Conservation (phyloP, 2,113 vertebrate genomes). For the Alces alces region DNA sequence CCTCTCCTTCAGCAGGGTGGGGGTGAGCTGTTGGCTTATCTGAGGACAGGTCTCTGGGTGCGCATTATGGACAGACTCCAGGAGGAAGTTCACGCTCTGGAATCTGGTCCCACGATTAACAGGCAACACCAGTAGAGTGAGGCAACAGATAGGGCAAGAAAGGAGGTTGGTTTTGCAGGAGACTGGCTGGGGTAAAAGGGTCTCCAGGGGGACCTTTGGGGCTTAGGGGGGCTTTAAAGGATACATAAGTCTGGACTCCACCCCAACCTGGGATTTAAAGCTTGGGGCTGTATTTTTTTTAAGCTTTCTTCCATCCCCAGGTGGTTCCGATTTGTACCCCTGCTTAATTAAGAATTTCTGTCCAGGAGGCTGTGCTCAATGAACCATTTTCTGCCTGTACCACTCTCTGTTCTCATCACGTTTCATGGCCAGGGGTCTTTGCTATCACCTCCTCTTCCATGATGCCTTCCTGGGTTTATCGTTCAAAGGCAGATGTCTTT, state of each 20-base stretch:
- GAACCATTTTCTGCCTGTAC: background rate
- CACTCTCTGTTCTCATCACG: too few relatives aligned
- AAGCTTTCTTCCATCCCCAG: background rate
- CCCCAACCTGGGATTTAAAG: background rate
- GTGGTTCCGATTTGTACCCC: background rate
- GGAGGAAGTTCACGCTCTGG: background rate
- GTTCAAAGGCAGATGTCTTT: background rate
- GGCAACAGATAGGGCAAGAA: background rate
- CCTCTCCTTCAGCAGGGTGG: background rate
- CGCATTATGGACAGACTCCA: rapidly evolving
- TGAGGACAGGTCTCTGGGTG: background rate
- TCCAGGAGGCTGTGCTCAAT: background rate
- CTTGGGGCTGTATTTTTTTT: background rate
- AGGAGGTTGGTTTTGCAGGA: background rate
- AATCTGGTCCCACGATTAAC: rapidly evolving
- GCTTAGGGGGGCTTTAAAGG: background rate
- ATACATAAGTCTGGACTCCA: background rate
- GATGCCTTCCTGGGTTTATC: background rate
- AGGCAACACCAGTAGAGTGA: rapidly evolving
- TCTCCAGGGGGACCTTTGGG: rapidly evolving
- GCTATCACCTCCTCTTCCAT: background rate
- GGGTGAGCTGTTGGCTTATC: background rate
- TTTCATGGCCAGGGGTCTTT: background rate
- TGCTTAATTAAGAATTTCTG: background rate
- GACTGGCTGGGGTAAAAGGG: background rate